Percentiles rank a stretch among this genome's conserved stretches.
Evolutionary conservation across 2,113 vertebrate species (phyloP).

Genomic region (Psilopsiagon aymara): DNA sequence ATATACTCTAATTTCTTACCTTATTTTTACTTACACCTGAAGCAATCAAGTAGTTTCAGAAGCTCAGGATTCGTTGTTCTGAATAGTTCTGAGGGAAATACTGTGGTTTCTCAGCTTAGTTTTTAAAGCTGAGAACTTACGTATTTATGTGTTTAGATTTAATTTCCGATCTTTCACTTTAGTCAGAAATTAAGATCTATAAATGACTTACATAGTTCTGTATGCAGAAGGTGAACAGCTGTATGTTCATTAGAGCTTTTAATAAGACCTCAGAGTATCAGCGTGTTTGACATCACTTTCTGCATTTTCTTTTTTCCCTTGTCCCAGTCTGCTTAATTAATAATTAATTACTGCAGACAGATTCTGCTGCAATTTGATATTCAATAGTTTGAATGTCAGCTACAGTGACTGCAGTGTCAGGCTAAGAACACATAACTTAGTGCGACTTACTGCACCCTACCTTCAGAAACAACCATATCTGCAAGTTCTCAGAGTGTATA

Average conservation of each 20-base stretch:
- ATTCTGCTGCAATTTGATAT: not conserved
- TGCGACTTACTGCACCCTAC: not conserved
- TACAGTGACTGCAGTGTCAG: not conserved
- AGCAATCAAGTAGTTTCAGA: not conserved
- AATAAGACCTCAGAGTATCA: not conserved
- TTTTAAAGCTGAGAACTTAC: not conserved
- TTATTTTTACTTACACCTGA: not conserved
- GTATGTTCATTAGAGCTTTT: not conserved
- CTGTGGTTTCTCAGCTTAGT: not conserved
- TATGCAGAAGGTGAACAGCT: not conserved
- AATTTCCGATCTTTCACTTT: not conserved
- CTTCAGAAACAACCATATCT: not conserved
- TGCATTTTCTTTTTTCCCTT: not conserved
- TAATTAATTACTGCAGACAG: not conserved
- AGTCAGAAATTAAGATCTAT: not conserved
- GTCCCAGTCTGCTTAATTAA: not conserved
- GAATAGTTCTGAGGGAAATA: not conserved
- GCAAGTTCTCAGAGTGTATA: not conserved
- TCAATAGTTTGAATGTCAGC: not conserved
- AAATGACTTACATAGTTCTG: not conserved
- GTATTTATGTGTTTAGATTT: not conserved
- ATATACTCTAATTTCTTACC: not conserved
- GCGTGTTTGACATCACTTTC: not conserved
- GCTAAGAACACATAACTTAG: not conserved
- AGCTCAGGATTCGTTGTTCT: not conserved